phyloP scores from a whole-genome alignment of 1,140 invertebrate species.

The Caenorhabditis tropicalis region DNA sequence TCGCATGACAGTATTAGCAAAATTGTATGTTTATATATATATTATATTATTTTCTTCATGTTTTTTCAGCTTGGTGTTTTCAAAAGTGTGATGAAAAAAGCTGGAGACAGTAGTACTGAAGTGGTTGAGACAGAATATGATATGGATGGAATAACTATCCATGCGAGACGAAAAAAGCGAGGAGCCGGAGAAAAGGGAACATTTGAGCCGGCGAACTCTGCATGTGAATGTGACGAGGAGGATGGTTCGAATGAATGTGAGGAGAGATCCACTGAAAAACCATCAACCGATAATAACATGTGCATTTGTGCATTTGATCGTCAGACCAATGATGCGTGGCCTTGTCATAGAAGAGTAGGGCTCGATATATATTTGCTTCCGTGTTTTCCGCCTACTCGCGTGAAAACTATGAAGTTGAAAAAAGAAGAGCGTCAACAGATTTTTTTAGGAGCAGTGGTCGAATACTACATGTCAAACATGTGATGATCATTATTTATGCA shows the following conservation, averaged over 20 bases:
- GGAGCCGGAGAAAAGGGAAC: slow-evolving; percentile 17
- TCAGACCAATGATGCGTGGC: slow-evolving; percentile 63
- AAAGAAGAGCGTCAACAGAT: slow-evolving; percentile 13
- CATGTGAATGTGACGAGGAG: slow-evolving; percentile 50
- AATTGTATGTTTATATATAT: slow-evolving; percentile 36
- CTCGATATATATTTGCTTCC: not conserved
- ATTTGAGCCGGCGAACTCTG: slow-evolving; percentile 45
- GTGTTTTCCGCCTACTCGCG: not conserved
- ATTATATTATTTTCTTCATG: not conserved
- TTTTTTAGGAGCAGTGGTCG: slow-evolving; percentile 53
- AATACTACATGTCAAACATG: slow-evolving; percentile 62
- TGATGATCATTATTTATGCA: slow-evolving; percentile 61
- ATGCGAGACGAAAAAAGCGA: slow-evolving; percentile 49
- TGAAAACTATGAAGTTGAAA: slow-evolving; percentile 1
- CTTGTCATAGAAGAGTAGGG: slow-evolving; percentile 58
- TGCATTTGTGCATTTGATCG: slow-evolving; percentile 66
- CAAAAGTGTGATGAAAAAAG: slow-evolving; percentile 64
- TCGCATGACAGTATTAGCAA: slow-evolving; percentile 60
- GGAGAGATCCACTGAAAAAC: slow-evolving; percentile 24
- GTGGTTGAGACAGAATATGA: not conserved
- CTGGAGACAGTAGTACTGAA: slow-evolving; percentile 53
- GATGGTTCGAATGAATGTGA: slow-evolving; percentile 37
- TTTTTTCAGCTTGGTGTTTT: slow-evolving; percentile 62
- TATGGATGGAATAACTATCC: slow-evolving; percentile 33
- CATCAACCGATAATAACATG: slow-evolving; percentile 44